Percentiles rank a stretch among this genome's conserved stretches.
These are phyloP conservation scores for Machaerirhynchus nigripectus DNA, from an alignment of 2,113 vertebrate species.

Conservation along the genomic window DNA sequence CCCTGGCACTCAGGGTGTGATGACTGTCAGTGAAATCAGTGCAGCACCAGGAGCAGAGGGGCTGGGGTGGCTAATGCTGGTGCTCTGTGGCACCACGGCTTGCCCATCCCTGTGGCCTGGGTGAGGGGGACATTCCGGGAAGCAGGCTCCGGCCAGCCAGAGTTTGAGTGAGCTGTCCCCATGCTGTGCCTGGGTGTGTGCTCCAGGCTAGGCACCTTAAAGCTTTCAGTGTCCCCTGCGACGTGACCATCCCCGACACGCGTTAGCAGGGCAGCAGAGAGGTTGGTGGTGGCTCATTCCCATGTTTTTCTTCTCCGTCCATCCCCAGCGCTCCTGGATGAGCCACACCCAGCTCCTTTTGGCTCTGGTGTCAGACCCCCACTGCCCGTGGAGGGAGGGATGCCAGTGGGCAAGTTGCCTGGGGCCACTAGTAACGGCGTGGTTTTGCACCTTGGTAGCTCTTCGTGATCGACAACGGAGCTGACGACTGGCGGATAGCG, in stretches of 20 bases:
- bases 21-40: background rate
- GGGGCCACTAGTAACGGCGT: fast-evolving
- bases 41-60: background rate
- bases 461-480: conserved; percentile 97
- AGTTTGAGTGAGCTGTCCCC: background rate
- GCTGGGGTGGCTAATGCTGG: background rate
- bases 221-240: background rate
- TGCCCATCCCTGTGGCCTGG: background rate
- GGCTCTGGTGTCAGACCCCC: background rate
- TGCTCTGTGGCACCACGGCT: background rate
- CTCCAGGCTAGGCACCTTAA: background rate
- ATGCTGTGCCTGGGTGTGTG: fast-evolving
- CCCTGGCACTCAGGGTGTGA: background rate
- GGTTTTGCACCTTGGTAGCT: conserved; percentile 73
- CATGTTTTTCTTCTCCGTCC: background rate
- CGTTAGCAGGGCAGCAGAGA: background rate
- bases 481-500: conserved; percentile 97
- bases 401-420: background rate
- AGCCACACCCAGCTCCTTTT: background rate
- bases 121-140: background rate
- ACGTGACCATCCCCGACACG: fast-evolving
- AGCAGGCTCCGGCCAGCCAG: background rate
- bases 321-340: background rate
- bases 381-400: background rate
- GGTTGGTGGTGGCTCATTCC: background rate